Percentiles rank a stretch among this genome's conserved stretches.
Evolutionary conservation across 2,113 vertebrate genomes (phyloP).

Genomic region (Callopanchax toddi): DNA sequence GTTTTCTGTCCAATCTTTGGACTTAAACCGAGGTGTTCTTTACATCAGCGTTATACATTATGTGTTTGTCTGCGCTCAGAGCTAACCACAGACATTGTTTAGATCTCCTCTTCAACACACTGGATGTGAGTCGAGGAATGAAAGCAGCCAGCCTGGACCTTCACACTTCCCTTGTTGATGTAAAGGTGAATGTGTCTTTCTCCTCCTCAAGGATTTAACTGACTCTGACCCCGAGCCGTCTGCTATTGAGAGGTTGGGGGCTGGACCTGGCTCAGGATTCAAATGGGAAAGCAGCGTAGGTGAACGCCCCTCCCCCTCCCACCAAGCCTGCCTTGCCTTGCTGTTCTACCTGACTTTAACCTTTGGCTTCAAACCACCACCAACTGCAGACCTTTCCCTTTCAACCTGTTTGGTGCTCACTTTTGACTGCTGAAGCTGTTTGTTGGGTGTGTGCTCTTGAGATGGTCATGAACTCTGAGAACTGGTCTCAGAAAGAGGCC

Average conservation of each 20-base stretch:
- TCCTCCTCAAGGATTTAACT: constrained; percentile 87
- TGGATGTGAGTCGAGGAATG: too few relatives aligned
- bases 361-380: constrained; percentile 59
- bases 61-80: too few relatives aligned
- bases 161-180: constrained; percentile 34
- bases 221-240: constrained; percentile 96
- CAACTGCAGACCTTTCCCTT: constrained; percentile 63
- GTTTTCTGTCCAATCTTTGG: too few relatives aligned
- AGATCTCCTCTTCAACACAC: too few relatives aligned
- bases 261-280: constrained; percentile 90
- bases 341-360: constrained; percentile 51
- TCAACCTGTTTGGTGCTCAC: constrained; percentile 53
- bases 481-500: background rate
- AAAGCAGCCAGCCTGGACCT: background rate
- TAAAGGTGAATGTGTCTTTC: constrained; percentile 76
- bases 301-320: constrained; percentile 49
- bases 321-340: constrained; percentile 65
- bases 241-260: constrained; percentile 91
- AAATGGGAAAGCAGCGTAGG: constrained; percentile 94
- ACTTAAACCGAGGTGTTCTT: too few relatives aligned
- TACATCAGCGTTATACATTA: too few relatives aligned
- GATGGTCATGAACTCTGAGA: constrained; percentile 20
- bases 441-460: constrained; percentile 15
- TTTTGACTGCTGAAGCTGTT: constrained; percentile 24
- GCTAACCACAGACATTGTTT: too few relatives aligned